Evolutionary conservation across 2,888 invertebrate species (phyloP).

Genomic region (Cheilosia vernalis): DNA sequence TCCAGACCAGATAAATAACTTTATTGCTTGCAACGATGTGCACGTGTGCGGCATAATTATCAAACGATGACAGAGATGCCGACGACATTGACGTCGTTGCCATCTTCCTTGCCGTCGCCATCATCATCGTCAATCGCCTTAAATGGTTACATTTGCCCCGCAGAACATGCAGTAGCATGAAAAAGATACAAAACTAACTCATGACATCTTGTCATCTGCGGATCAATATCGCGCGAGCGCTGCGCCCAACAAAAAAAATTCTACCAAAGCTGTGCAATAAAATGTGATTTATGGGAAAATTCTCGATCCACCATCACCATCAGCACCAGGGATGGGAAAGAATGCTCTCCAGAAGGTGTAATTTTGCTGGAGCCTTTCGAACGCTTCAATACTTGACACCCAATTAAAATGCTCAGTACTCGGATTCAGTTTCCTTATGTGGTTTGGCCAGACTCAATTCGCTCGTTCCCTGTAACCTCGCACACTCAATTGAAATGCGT

Average conservation of each 20-base stretch:
- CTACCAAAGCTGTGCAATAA: constrained; percentile 34
- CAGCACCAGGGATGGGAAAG: constrained; percentile 13
- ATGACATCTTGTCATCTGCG: constrained; percentile 53
- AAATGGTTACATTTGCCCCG: constrained; percentile 47
- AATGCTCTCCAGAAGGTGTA: constrained; percentile 52
- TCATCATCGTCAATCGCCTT: constrained; percentile 42
- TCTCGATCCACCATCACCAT: constrained; percentile 11
- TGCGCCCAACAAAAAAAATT: constrained; percentile 29
- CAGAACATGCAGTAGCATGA: constrained; percentile 13
- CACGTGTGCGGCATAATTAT: constrained; percentile 76
- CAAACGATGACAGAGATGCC: constrained; percentile 56
- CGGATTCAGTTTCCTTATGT: constrained; percentile 41
- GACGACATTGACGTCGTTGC: constrained; percentile 27
- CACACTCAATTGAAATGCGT: constrained; percentile 41
- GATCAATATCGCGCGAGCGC: constrained; percentile 56
- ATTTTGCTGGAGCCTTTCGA: constrained; percentile 15
- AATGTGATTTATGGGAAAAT: constrained; percentile 61
- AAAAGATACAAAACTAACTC: constrained; percentile 49
- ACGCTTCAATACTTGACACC: constrained; percentile 57
- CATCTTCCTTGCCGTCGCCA: constrained; percentile 22
- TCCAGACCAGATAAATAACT: constrained; percentile 64
- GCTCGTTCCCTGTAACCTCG: constrained; percentile 28
- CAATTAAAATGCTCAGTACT: constrained; percentile 57
- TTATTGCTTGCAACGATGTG: constrained; percentile 69
- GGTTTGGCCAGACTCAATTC: constrained; percentile 15